Evolutionary conservation across 2,888 invertebrate species (phyloP).

Genomic region (Allygus modestus): DNA sequence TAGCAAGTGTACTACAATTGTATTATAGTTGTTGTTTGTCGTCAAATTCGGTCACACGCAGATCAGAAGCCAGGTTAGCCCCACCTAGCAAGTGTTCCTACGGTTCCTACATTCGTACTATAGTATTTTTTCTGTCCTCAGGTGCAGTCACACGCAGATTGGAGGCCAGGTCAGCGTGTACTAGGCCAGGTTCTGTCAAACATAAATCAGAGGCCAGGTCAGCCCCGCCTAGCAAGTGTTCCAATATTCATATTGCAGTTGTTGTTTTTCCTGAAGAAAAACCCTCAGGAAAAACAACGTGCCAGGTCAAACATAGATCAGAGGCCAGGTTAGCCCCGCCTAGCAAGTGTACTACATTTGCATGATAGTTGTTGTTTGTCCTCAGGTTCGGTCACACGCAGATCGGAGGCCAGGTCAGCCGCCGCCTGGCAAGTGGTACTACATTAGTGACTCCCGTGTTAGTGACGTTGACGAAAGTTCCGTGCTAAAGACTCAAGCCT

Average conservation of each 20-base stretch:
- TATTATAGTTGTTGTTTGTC: too few species aligned
- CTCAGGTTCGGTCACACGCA: conserved; percentile 57
- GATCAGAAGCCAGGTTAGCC: conserved; percentile 43
- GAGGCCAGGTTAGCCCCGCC: too few species aligned
- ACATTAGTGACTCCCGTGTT: conserved; percentile 94
- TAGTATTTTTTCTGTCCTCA: conserved; percentile 12
- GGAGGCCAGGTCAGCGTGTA: conserved; percentile 35
- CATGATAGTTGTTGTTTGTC: background rate
- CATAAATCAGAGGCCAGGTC: too few species aligned
- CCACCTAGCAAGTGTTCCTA: conserved; percentile 85
- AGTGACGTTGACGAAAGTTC: conserved; percentile 87
- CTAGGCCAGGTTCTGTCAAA: too few species aligned
- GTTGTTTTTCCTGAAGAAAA: too few species aligned
- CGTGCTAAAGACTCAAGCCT: conserved; percentile 93
- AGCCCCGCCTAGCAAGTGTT: too few species aligned
- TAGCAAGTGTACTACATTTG: too few species aligned
- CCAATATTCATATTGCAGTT: too few species aligned
- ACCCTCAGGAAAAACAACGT: too few species aligned
- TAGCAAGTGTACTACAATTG: too few species aligned
- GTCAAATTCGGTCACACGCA: conserved; percentile 53
- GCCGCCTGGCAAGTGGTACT: conserved; percentile 85
- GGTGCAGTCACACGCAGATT: conserved; percentile 54
- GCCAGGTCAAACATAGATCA: too few species aligned
- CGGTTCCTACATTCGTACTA: conserved; percentile 95
- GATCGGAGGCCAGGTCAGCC: conserved; percentile 43